These are phyloP conservation scores for Phyllotis vaccarum DNA, from an alignment of 2,797 vertebrate genomes.

Conservation along the genomic window DNA sequence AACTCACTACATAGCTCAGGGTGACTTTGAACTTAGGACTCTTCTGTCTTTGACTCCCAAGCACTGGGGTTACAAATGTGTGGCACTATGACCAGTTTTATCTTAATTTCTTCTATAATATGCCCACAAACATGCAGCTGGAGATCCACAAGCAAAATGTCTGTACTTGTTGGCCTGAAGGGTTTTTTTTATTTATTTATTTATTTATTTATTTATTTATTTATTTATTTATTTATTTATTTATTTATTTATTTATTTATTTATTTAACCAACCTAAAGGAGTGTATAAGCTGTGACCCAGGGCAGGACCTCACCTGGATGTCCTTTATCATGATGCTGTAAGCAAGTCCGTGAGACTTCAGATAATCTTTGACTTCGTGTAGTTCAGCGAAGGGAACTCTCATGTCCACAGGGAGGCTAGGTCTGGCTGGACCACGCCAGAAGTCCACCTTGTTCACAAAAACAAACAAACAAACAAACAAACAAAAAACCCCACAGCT, in stretches of 20 bases:
- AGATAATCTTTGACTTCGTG: slow-evolving; percentile 84
- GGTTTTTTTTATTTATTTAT: too few relatives aligned
- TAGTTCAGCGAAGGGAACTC: slow-evolving; percentile 83
- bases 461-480: background rate
- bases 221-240: too few relatives aligned
- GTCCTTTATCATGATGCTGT: slow-evolving; percentile 86
- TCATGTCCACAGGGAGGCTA: slow-evolving; percentile 80
- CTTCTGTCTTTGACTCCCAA: background rate
- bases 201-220: too few relatives aligned
- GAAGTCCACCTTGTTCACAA: slow-evolving; percentile 85
- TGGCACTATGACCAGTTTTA: background rate
- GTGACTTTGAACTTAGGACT: background rate
- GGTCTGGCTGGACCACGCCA: slow-evolving; percentile 83
- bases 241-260: too few relatives aligned
- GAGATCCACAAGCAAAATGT: background rate
- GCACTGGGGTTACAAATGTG: background rate
- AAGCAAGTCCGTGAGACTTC: slow-evolving; percentile 78
- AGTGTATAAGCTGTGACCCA: background rate
- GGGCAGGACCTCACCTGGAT: slow-evolving; percentile 83
- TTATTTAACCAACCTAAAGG: background rate
- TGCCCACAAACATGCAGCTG: background rate
- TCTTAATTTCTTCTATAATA: background rate
- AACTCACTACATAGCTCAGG: background rate
- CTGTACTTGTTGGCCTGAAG: background rate
- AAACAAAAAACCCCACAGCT: background rate